Percentiles rank a stretch among this genome's conserved stretches.
Conservation (phyloP, 2,888 invertebrate genomes). For the Ecliptopera silaceata region DNA sequence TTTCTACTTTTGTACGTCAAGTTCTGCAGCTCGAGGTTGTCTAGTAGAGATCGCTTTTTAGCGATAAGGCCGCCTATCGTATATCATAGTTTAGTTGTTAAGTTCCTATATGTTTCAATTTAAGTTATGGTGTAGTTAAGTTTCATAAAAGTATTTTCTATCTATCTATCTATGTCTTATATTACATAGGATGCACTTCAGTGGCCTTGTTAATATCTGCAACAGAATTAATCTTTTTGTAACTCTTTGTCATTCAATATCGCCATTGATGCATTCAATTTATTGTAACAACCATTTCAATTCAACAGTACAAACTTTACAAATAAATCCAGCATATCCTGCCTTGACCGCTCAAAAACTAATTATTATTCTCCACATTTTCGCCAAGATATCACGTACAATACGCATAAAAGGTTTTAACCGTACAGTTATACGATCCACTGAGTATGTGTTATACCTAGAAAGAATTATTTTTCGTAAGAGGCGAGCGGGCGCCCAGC, state of each 20-base stretch:
- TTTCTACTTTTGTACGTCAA: too few species aligned
- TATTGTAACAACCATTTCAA: neutral
- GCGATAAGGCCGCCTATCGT: too few species aligned
- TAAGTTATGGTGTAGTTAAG: too few species aligned
- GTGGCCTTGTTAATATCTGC: too few species aligned
- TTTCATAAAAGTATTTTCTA: too few species aligned
- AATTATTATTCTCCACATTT: conserved; percentile 35
- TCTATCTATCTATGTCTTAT: too few species aligned
- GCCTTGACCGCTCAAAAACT: neutral
- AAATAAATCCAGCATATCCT: neutral
- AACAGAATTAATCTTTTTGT: too few species aligned
- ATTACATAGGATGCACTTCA: too few species aligned
- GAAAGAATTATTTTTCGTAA: conserved; percentile 78
- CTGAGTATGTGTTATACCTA: conserved; percentile 69
- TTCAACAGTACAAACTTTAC: conserved; percentile 1
- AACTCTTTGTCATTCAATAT: neutral
- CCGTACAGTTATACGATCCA: conserved; percentile 53
- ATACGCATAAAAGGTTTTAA: conserved; percentile 32
- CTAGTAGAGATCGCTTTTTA: too few species aligned
- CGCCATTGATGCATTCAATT: neutral
- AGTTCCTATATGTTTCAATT: too few species aligned
- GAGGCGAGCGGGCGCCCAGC: conserved; percentile 70
- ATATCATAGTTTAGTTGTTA: too few species aligned
- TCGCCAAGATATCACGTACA: conserved; percentile 37
- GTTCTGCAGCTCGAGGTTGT: too few species aligned